phyloP scores from a whole-genome alignment of 92 coral and sea anemone genomes.

The Metridium senile region DNA sequence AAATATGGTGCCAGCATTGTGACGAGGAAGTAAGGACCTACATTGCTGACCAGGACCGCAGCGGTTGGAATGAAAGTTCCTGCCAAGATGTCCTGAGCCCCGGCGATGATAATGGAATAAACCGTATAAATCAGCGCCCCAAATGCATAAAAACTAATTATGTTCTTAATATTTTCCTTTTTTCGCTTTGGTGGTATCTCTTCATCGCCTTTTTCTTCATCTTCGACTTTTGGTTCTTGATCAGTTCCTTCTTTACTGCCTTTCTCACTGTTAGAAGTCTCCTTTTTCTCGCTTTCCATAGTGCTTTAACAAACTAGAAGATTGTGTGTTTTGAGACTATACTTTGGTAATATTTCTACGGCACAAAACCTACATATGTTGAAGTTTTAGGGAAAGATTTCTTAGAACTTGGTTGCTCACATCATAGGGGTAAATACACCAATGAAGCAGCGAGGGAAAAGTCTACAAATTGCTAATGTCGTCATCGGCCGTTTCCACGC shows the following conservation, averaged over 20 bases:
- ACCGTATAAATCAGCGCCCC: constrained; percentile 85
- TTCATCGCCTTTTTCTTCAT: constrained; percentile 22
- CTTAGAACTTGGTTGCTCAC: constrained; percentile 8
- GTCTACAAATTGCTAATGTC: constrained; percentile 10
- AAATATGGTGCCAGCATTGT: constrained; percentile 83
- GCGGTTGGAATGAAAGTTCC: constrained; percentile 89
- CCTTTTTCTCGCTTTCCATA: constrained; percentile 12
- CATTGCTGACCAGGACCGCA: constrained; percentile 84
- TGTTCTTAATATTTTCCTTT: constrained; percentile 61
- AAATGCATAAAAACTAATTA: constrained; percentile 72
- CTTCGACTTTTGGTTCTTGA: constrained; percentile 16
- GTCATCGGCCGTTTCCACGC: constrained; percentile 18
- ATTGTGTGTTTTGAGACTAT: neutral
- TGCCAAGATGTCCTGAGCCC: constrained; percentile 86
- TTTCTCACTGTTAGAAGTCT: neutral
- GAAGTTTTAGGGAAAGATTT: neutral
- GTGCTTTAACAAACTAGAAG: neutral
- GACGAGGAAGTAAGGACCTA: constrained; percentile 84
- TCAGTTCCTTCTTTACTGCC: constrained; percentile 3
- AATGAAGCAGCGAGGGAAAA: neutral
- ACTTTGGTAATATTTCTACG: neutral
- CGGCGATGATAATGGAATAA: constrained; percentile 84
- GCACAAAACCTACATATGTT: neutral
- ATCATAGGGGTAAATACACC: constrained; percentile 18
- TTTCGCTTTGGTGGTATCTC: constrained; percentile 19